Percentiles rank a stretch among this genome's conserved stretches.
These are phyloP conservation scores for Ginglymostoma cirratum DNA, from an alignment of 2,113 vertebrate species.

Conservation along the genomic window DNA sequence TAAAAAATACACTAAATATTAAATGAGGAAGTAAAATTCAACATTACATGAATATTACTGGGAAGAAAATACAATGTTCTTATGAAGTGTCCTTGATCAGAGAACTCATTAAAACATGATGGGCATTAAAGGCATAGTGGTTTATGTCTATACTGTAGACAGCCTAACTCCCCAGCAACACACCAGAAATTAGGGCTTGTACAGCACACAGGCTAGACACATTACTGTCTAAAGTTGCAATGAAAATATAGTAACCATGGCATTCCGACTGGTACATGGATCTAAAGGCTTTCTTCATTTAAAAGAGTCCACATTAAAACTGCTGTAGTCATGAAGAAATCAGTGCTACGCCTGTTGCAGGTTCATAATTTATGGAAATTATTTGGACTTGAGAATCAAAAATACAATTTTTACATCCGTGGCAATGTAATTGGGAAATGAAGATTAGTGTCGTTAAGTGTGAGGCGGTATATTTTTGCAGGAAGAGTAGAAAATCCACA, in stretches of 20 bases:
- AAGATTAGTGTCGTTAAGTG: no score
- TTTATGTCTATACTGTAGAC: background rate
- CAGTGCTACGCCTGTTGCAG: background rate
- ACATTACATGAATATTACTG: background rate
- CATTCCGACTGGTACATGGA: background rate
- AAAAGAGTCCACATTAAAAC: background rate
- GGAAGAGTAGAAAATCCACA: no score
- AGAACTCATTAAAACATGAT: background rate
- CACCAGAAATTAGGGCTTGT: background rate
- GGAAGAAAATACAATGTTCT: background rate
- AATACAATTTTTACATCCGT: background rate
- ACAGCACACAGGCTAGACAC: background rate
- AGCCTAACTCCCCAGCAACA: background rate
- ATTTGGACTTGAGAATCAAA: background rate
- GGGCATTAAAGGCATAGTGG: background rate
- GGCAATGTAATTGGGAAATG: background rate
- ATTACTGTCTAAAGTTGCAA: background rate
- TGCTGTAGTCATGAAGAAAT: background rate
- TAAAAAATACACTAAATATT: conserved; percentile 33
- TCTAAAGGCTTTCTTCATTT: background rate
- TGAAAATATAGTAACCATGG: background rate
- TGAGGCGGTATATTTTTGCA: no score
- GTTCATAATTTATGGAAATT: background rate
- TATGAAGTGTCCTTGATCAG: background rate
- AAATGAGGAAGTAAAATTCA: background rate